A percentile compares a stretch with the other conserved stretches of the same genome.
Evolutionary conservation across 2,113 vertebrate genomes (phyloP).

Genomic region (Lynx canadensis): DNA sequence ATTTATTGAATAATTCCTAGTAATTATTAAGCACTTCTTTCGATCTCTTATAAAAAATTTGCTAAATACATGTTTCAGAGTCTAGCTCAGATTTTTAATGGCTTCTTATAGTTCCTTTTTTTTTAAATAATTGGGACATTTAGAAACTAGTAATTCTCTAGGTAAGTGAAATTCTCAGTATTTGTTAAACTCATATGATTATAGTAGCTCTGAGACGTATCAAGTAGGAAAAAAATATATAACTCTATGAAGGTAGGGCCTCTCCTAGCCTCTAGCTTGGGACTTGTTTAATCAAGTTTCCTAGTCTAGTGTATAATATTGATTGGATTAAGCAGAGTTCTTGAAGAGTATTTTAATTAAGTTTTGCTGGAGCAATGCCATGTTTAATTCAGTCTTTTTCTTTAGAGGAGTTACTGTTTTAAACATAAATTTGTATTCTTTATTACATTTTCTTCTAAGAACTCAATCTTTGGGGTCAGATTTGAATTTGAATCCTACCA

Average conservation of each 20-base stretch:
- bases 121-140: background rate
- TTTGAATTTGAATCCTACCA: background rate
- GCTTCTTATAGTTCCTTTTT: background rate
- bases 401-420: slow-evolving; percentile 21
- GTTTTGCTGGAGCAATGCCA: background rate
- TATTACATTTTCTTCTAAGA: background rate
- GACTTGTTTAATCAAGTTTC: background rate
- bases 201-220: background rate
- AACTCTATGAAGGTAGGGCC: background rate
- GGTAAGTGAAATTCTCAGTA: slow-evolving; percentile 3
- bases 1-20: background rate
- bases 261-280: background rate
- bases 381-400: background rate
- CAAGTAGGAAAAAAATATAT: background rate
- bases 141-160: background rate
- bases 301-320: background rate
- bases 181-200: background rate
- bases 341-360: background rate
- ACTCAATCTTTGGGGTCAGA: background rate
- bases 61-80: background rate
- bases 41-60: background rate
- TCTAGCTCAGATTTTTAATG: slow-evolving; percentile 4
- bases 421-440: background rate
- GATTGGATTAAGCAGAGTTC: background rate
- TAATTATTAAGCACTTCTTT: background rate